Evolutionary conservation across 2,113 vertebrate species (phyloP), one percentile per base, ranked within the genome.

Genomic region (Rostratula benghalensis): DNA sequence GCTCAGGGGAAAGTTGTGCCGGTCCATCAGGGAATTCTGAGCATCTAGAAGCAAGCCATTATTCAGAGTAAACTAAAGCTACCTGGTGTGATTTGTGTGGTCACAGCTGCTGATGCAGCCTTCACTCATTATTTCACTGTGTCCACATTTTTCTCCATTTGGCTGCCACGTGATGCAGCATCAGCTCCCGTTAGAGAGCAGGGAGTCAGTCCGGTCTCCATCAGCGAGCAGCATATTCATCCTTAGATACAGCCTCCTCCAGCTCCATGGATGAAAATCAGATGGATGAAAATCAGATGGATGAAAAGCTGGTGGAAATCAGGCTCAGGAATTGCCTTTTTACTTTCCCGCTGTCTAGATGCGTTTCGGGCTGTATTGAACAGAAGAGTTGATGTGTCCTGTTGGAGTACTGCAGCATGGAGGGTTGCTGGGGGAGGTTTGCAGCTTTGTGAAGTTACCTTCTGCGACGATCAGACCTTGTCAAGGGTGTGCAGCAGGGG

Each of bases 271-370:
- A 35, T 79, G 79, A 73, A 65, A 93, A 85, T 80, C 63, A 83
- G 6, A 27, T 41, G 64, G 93, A 35, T 79, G 79, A 73, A 65
- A 93, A 85, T 80, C 63, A 83, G 57, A 37, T 21, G 30, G 80
- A 82, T 84, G 70, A 93, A 85, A 82, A 91, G 37, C 89, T 73
- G 91, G 21, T 69, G 73, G 80, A 94, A 78, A 92, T 79, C 57
- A 71, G 39, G 75, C 85, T 89, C 65, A 48, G 5, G 2, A 87
- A 89, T 75, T 89, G 45, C 73, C 35, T 82, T 87, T 89, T 73
- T 77, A 8, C 33, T 88, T 30, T 11, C 41, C 69, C 33, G 22
- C 53, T 71, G 63, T 21, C 51, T 10, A 9, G 53, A 45, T 56
- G 61, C 33, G 4, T 81, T 93, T 73, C 54, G 82, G 25, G 35